Evolutionary conservation across 2,888 invertebrate genomes (phyloP).

Genomic region (Heliconius ismenius): DNA sequence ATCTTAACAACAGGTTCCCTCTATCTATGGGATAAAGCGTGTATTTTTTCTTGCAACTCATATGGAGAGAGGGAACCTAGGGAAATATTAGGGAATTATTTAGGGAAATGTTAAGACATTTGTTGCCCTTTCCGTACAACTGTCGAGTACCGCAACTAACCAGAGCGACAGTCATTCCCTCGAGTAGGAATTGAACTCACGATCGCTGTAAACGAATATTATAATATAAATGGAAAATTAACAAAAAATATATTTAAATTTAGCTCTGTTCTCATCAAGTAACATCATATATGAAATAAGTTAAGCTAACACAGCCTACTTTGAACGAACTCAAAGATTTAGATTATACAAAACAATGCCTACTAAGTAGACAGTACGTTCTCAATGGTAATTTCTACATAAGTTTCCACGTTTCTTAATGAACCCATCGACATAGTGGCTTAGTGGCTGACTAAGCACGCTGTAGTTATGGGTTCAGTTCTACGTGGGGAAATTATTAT

Average conservation of each 20-base stretch:
- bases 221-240: neutral
- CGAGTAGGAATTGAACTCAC: neutral
- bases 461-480: neutral
- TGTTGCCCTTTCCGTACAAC: neutral
- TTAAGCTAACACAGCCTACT: neutral
- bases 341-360: conserved; percentile 12
- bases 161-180: neutral
- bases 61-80: neutral
- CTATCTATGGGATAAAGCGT: neutral
- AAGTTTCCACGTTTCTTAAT: conserved; percentile 3
- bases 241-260: neutral
- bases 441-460: neutral
- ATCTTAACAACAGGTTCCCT: neutral
- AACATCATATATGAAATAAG: neutral
- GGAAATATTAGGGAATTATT: too few relatives aligned
- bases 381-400: conserved; percentile 10
- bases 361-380: neutral
- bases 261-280: neutral
- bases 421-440: too few relatives aligned
- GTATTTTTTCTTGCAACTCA: neutral
- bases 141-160: neutral
- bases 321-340: neutral
- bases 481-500: neutral
- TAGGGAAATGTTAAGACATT: neutral
- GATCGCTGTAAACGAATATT: too few relatives aligned